Conservation (phyloP, 2,888 invertebrate genomes). For the Thecophora atra region DNA sequence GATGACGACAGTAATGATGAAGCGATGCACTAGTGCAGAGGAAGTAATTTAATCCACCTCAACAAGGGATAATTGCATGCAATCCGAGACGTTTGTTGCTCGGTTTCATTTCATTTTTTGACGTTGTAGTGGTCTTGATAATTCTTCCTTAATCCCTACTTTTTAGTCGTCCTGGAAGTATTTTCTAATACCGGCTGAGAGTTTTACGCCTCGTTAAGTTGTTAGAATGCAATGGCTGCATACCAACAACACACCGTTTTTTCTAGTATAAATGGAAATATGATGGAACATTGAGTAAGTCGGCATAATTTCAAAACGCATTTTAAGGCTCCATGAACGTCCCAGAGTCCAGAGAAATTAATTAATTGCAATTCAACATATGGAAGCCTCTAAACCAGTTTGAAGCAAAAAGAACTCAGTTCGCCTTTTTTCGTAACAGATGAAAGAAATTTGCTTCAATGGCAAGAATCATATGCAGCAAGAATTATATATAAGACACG, state of each 20-base stretch:
- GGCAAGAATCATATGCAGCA: too few relatives aligned
- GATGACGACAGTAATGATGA: not conserved
- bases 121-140: not conserved
- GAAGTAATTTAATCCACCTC: conserved; percentile 17
- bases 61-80: conserved; percentile 18
- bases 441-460: too few relatives aligned
- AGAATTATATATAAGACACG: too few relatives aligned
- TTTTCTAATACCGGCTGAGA: not conserved
- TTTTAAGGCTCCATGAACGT: too few relatives aligned
- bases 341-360: too few relatives aligned
- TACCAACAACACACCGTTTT: not conserved
- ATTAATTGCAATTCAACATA: too few relatives aligned
- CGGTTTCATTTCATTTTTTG: not conserved
- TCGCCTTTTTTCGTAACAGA: too few relatives aligned
- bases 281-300: too few relatives aligned
- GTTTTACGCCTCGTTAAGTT: not conserved
- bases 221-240: not conserved
- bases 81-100: not conserved
- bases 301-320: too few relatives aligned
- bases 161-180: not conserved
- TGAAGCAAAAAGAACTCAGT: too few relatives aligned
- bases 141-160: not conserved
- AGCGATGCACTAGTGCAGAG: conserved; percentile 4
- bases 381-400: too few relatives aligned
- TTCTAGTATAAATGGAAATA: too few relatives aligned